Conservation (phyloP, 2,113 vertebrate genomes). For the Cnemophilus loriae region DNA sequence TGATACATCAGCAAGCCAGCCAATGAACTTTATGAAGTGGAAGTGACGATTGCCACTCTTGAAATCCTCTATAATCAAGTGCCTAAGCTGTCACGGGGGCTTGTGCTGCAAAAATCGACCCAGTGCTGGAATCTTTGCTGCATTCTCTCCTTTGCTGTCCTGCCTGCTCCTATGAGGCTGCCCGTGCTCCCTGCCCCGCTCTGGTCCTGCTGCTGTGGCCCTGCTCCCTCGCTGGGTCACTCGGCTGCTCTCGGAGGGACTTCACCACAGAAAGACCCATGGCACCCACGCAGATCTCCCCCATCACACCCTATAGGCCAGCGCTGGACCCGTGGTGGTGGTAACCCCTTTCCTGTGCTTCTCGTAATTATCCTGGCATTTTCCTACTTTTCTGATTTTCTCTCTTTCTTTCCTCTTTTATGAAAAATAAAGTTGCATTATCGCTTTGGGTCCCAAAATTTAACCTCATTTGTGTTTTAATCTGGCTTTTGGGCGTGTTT, state of each 20-base stretch:
- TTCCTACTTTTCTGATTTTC: background rate
- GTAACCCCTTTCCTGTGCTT: background rate
- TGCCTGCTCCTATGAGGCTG: background rate
- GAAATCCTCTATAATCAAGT: background rate
- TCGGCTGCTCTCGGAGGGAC: background rate
- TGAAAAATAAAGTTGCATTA: background rate
- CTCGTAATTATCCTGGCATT: background rate
- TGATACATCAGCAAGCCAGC: background rate
- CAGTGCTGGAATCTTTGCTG: background rate
- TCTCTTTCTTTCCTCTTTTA: background rate
- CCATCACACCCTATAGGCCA: background rate
- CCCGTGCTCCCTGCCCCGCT: background rate
- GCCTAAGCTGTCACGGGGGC: background rate
- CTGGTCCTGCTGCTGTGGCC: background rate
- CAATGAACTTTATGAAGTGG: background rate
- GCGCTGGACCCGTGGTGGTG: background rate
- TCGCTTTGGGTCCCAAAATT: background rate
- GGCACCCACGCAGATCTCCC: rapidly evolving
- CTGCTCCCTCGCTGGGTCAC: background rate
- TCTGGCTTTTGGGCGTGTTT: background rate
- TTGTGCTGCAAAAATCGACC: background rate
- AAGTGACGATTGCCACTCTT: background rate
- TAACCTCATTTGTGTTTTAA: background rate
- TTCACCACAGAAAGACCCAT: background rate
- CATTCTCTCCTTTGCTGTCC: background rate